Base-by-base conservation (phyloP, 2,888 invertebrate species). In the Spisula subtruncata region DNA sequence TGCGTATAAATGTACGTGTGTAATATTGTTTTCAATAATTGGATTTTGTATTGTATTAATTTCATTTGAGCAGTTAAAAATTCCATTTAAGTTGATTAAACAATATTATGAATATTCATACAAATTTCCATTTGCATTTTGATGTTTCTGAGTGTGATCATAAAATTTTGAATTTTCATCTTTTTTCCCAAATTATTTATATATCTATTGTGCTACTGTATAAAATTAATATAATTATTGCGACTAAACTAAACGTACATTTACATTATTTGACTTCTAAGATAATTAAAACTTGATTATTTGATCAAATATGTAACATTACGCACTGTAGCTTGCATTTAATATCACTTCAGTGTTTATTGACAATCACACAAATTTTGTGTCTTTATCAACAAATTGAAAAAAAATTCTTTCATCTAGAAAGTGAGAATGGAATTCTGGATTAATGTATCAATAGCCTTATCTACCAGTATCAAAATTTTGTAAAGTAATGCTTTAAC, bases 361-460 rank as follows among this genome's bases (percentile, higher is more conserved):
- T n/a, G n/a, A 16, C 16, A 32, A 35, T 35, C 35, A 32, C 8
- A 32, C 18, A 14, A 75, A 32, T 35, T 75, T 75, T 18, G 35
- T 16, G n/a, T 35, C 35, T 82, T 83, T 88, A 88, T 83, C 87
- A 41, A 51, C 83, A 60, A 80, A 88, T 88, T 88, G 79, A 25
- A 88, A 25, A 56, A n/a, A 83, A 83, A 86, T 88, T 87, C 91
- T 90, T 89, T 85, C 80, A 60, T 86, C 85, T 48, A 85, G 29
- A 80, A 86, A 71, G 88, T 87, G 83, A 41, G 46, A 91, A 89
- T 90, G 86, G 79, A 79, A 79, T 29, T 79, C n/a, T 20, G 86
- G 91, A 89, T 91, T 91, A 91, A 14, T 16, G 86, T 87, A 90
- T 91, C 89, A 90, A 86, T 91, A 51, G 29, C 16, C 51, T 86